phyloP scores from a whole-genome alignment of 1,140 invertebrate species.

The Calosoma granatense region DNA sequence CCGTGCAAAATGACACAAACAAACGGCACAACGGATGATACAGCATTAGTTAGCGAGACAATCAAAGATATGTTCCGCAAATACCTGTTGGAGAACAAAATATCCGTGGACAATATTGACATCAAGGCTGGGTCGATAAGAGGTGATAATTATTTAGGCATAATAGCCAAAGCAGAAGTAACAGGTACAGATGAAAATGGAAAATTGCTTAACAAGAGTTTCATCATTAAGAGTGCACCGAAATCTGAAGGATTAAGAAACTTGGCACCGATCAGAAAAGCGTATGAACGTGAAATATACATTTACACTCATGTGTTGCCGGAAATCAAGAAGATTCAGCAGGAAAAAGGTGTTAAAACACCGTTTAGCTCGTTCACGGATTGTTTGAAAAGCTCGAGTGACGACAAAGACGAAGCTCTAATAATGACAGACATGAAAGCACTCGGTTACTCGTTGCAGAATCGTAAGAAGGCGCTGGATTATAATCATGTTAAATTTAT shows the following conservation, averaged over 20 bases:
- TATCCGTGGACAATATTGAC: not conserved
- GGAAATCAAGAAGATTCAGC: constrained; percentile 6
- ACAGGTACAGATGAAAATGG: constrained; percentile 8
- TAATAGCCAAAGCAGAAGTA: constrained; percentile 5
- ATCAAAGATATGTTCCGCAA: not conserved
- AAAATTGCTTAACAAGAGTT: not conserved
- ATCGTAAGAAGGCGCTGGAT: constrained; percentile 32
- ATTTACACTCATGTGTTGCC: constrained; percentile 9
- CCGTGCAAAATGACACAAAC: not conserved
- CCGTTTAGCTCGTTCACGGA: constrained; percentile 26
- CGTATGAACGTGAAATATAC: constrained; percentile 9
- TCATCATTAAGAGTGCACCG: constrained; percentile 14
- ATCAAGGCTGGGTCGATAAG: not conserved
- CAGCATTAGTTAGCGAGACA: not conserved
- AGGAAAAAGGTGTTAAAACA: constrained; percentile 14
- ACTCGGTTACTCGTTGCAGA: constrained; percentile 31
- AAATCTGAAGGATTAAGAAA: constrained; percentile 1
- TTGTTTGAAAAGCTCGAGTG: constrained; percentile 23
- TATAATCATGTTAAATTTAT: constrained; percentile 31
- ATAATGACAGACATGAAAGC: constrained; percentile 38
- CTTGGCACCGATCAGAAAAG: not conserved
- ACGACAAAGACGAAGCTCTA: constrained; percentile 34
- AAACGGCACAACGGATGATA: not conserved
- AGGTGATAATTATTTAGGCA: constrained; percentile 13
- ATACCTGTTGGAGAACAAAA: not conserved